Percentiles rank a stretch among this genome's conserved stretches.
These are phyloP conservation scores for Pristionchus entomophagus DNA, from an alignment of 2,888 invertebrate species.

Conservation along the genomic window DNA sequence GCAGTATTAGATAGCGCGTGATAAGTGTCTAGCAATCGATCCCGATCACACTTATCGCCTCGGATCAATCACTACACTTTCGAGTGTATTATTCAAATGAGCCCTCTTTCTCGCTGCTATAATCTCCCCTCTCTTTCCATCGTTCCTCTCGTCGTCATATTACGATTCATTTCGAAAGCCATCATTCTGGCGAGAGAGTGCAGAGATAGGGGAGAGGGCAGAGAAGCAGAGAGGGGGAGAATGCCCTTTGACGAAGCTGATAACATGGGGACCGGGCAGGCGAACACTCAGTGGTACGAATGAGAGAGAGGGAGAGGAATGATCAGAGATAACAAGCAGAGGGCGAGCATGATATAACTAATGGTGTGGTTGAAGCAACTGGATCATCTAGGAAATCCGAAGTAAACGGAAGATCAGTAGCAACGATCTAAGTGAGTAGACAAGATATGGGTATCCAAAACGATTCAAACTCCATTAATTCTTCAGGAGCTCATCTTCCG, in stretches of 20 bases:
- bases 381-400: no score
- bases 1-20: no score
- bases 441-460: neutral
- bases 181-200: neutral
- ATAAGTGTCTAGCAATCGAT: no score
- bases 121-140: neutral
- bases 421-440: no score
- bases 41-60: no score
- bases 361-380: neutral
- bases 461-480: neutral
- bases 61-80: no score
- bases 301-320: neutral
- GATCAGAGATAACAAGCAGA: neutral
- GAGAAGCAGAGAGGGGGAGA: neutral
- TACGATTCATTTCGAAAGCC: constrained; percentile 13
- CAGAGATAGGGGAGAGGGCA: neutral
- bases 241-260: constrained; percentile 30
- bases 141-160: neutral
- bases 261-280: neutral
- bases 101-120: neutral
- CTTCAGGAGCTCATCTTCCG: constrained; percentile 45
- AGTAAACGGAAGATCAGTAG: no score
- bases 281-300: constrained; percentile 3
- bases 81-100: neutral
- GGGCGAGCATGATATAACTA: neutral